Evolutionary conservation across 2,888 invertebrate genomes (phyloP), one percentile per base, ranked within the genome.

Genomic region (Tenthredo mesomela): DNA sequence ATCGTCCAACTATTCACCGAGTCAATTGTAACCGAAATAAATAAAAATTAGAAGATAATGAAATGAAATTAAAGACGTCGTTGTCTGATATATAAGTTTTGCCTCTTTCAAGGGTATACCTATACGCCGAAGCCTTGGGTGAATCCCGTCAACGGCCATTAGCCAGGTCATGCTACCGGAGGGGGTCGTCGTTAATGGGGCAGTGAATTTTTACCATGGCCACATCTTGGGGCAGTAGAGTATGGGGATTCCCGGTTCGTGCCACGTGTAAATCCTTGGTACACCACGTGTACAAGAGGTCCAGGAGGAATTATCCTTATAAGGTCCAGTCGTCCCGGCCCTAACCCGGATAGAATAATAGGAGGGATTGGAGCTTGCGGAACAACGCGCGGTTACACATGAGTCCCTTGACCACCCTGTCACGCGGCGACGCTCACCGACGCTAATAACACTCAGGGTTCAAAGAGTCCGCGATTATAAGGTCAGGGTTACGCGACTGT

Each of bases 341-440:
- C 86, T 88, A 85, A 86, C 89, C 87, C 87, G 89, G 89, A 89
- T 90, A 90, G 91, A 89, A 91, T 91, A 91, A 91, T 91, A 91
- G 90, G 90, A 89, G 89, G 89, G 89, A 88, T 88, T 88, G 87
- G 88, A 86, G 89, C 87, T 87, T 86, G 77, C 77, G 77, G 89
- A 89, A 89, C 90, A 89, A 90, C 90, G 89, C 89, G 89, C 88
- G 90, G 89, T 89, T 88, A 86, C 89, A 73, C 73, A 40, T 40
- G 73, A 88, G 87, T 89, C 88, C 86, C 85, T 85, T 91, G 91
- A 91, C 90, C 89, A 88, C 86, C 88, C 87, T 90, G 82, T 80
- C 84, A 73, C 83, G 71, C 67, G 54, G 71, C 73, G 18, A 50
- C 50, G 83, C 47, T 21, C 83, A 71, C 83, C 12, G 67, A 21